Evolutionary conservation across 2,797 vertebrate genomes (phyloP).

Genomic region (Clarias platycephalus): DNA sequence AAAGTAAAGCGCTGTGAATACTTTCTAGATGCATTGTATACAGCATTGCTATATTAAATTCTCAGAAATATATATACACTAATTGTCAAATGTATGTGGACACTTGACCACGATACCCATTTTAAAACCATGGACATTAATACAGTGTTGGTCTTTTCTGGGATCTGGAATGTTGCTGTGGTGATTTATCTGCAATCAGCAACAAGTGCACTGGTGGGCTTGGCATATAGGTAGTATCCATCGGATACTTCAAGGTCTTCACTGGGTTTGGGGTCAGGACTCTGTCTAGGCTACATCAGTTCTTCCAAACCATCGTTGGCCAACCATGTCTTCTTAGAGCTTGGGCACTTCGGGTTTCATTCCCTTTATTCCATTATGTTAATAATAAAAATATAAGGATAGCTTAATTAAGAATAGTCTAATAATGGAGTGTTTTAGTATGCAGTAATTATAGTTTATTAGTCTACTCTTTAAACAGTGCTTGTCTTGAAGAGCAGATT

Average conservation of each 20-base stretch:
- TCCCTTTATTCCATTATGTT: background rate
- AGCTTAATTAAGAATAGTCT: too few relatives aligned
- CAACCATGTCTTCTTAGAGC: background rate
- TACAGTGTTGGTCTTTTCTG: background rate
- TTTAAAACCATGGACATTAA: background rate
- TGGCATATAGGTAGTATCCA: background rate
- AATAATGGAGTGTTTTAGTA: background rate
- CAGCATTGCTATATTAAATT: background rate
- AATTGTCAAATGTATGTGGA: background rate
- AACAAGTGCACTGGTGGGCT: background rate
- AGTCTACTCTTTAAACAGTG: background rate
- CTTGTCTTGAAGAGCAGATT: background rate
- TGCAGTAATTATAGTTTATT: background rate
- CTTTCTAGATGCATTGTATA: too few relatives aligned
- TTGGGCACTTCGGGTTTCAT: background rate
- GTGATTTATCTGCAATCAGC: background rate
- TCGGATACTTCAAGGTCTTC: background rate
- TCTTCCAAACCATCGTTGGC: background rate
- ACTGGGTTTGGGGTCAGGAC: background rate
- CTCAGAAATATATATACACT: background rate
- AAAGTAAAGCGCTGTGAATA: too few relatives aligned
- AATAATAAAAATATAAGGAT: too few relatives aligned
- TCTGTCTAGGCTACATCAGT: background rate
- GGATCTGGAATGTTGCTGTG: background rate
- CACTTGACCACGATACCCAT: background rate